Base-by-base conservation (phyloP, 2,888 invertebrate species). In the Lithodes maja region DNA sequence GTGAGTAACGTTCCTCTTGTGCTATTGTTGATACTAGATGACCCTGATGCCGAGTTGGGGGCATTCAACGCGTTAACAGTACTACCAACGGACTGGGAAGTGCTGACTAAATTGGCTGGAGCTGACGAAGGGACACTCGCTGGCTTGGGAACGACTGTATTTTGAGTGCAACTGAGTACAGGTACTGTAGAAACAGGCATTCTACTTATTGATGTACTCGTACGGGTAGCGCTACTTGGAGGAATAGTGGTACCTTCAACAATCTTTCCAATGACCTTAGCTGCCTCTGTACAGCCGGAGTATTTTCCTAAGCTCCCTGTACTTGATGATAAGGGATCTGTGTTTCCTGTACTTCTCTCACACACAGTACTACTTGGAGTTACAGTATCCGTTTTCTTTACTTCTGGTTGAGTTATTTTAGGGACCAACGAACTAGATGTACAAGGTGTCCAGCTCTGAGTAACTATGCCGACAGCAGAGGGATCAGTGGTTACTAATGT, bases 391-490 rank as follows among this genome's bases (percentile, higher is more conserved):
- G 79, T 61, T 54, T 74, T 79, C 52, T 53, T 79, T 50, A 68
- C 9, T 33, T 52, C 69, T 33, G 85, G 52, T 17, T 49, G 61
- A 77, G 77, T 9, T 15, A 12, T 33, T 33, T 33, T 33, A 33
- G 33, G 33, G 33, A 33, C 33, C 33, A 33, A 33, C 33, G 33
- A 33, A 33, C 33, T 33, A 69, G 83, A 17, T 83, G 83, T 69
- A 83, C 50, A 69, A n/a, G 83, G 52, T 53, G 71, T 83, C 53
- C 83, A 71, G 53, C 71, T 54, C 74, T 33, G 71, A 33, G 33
- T 33, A 33, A 33, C 79, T 79, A n/a, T 85, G 61, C 69, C 69
- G 54, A 53, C 53, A 69, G 53, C n/a, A 17, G 78, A 69, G n/a
- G 85, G 50, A 52, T 77, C 75, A 49, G 68, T 69, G 68, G 55